phyloP scores from a whole-genome alignment of 2,113 vertebrate species.

The cat (Felis catus) region DNA sequence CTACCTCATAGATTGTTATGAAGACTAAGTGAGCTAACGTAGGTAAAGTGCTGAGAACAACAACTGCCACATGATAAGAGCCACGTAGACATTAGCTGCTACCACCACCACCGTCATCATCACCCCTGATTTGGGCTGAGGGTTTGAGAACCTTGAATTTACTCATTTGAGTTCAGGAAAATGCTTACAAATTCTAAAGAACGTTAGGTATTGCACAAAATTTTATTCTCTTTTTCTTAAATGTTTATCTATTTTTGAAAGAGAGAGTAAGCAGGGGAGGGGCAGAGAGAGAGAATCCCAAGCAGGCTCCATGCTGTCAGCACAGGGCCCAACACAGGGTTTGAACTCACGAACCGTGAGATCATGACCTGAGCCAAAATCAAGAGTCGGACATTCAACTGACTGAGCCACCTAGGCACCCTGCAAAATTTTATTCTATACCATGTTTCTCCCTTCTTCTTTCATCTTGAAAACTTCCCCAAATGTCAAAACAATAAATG shows the following conservation, averaged over 20 bases:
- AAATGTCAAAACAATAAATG: conserved; percentile 10
- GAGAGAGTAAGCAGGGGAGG: no score
- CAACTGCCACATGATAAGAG: not conserved
- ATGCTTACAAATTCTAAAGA: not conserved
- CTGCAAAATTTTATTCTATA: not conserved
- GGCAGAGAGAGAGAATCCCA: no score
- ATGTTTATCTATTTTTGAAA: no score
- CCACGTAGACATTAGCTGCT: not conserved
- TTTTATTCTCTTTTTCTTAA: not conserved
- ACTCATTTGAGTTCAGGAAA: not conserved
- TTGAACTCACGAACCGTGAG: no score
- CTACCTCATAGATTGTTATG: not conserved
- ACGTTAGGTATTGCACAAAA: not conserved
- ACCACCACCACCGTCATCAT: not conserved
- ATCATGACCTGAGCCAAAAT: no score
- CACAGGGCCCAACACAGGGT: no score
- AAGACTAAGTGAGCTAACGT: not conserved
- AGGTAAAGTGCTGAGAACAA: not conserved
- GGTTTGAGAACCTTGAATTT: not conserved
- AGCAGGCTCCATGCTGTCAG: no score
- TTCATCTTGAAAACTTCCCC: not conserved
- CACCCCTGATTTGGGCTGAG: not conserved
- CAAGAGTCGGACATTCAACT: no score
- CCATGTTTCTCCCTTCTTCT: not conserved
- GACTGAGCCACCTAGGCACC: no score